phyloP scores from a whole-genome alignment of 2,888 invertebrate species.

The Acrobasis repandana region DNA sequence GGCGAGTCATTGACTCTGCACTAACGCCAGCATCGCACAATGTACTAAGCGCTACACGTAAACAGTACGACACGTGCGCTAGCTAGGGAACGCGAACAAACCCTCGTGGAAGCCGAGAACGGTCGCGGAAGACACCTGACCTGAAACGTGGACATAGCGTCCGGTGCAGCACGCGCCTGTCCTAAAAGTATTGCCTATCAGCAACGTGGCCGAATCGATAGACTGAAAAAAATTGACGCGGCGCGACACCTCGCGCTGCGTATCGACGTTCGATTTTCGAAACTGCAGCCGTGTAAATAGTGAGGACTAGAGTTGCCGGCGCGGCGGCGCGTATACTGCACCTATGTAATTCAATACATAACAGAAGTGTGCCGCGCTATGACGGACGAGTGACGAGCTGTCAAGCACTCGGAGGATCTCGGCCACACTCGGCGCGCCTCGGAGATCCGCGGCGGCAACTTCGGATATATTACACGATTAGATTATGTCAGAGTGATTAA shows the following conservation, averaged over 20 bases:
- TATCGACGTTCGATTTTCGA: constrained; percentile 55
- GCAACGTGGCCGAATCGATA: constrained; percentile 46
- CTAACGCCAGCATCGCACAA: constrained; percentile 46
- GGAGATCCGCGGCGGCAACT: constrained; percentile 47
- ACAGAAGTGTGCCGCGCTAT: constrained; percentile 68
- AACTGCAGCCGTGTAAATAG: constrained; percentile 55
- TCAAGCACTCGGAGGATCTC: constrained; percentile 66
- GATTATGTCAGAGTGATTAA: constrained; percentile 69
- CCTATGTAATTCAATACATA: constrained; percentile 72
- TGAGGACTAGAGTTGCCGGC: constrained; percentile 60
- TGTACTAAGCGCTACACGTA: constrained; percentile 59
- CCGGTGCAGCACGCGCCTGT: constrained; percentile 53
- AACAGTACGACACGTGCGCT: constrained; percentile 73
- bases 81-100: constrained; percentile 52
- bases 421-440: constrained; percentile 50
- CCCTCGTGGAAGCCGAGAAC: constrained; percentile 45
- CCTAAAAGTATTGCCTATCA: constrained; percentile 52
- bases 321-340: constrained; percentile 64
- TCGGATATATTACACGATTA: constrained; percentile 57
- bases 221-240: constrained; percentile 48
- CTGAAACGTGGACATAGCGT: constrained; percentile 40
- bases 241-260: constrained; percentile 39
- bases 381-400: constrained; percentile 77
- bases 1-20: constrained; percentile 76
- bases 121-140: constrained; percentile 36